Evolutionary conservation across 2,797 vertebrate species (phyloP), one percentile per base, ranked within the genome.

Genomic region (Staurois parvus): DNA sequence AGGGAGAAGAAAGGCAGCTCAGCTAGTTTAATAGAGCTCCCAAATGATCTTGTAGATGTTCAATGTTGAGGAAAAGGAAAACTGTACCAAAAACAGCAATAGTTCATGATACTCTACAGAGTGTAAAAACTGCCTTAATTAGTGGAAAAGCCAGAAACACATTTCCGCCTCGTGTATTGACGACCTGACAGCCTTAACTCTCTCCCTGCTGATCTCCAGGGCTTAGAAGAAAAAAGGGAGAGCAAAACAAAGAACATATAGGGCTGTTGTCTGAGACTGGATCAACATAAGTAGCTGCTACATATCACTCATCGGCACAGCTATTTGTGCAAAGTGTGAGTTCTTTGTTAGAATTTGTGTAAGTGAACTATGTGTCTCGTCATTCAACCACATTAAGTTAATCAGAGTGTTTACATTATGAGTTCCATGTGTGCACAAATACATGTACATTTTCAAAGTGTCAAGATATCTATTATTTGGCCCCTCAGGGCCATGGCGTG

Each of bases 21-120:
- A 80, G 90, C 89, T 89, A 90, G 93, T 92, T 84, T 91, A 93
- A 85, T 89, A 91, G 88, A 73, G 90, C 92, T 91, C 90, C 88
- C 91, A 90, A 91, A 91, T 91, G 87, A 94, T 92, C 91, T 94
- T 88, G 1, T 91, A 92, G 91, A 88, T 81, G 86, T 84, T 88
- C 89, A 48, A 0, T 78, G 17, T 88, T 89, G 84, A 91, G 90
- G 89, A 87, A 90, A 88, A 84, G 85, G 89, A 90, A 93, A 88
- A 89, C 59, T 91, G 89, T 89, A 90, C 85, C 59, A 88, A 90
- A 92, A 92, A 93, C 85, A 32, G 83, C 84, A 88, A 89, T 91
- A 79, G 90, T 86, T 89, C 84, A 34, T 77, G 89, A 80, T 72
- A 84, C 76, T 85, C 84, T 89, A 72, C 66, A 26, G 90, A 88